Evolutionary conservation across 2,888 invertebrate species (phyloP).

Genomic region (Junonia oenone): DNA sequence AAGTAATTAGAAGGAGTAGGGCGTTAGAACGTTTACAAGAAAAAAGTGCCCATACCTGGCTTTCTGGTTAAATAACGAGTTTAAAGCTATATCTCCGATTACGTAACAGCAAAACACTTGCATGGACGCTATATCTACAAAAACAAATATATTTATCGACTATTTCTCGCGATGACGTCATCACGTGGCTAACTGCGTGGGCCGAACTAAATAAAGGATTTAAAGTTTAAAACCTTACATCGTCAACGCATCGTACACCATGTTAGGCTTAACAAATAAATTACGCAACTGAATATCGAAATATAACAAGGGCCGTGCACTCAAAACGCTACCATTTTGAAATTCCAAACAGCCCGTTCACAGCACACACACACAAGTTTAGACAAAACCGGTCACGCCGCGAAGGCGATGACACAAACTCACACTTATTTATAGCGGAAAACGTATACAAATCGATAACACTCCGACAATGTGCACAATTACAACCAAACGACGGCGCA

Average conservation of each 20-base stretch:
- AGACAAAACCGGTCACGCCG: conserved; percentile 61
- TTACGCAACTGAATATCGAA: conserved; percentile 54
- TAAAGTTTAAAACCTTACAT: conserved; percentile 29
- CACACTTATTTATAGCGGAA: conserved; percentile 71
- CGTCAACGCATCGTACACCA: conserved; percentile 32
- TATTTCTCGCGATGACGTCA: conserved; percentile 42
- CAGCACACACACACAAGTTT: conserved; percentile 60
- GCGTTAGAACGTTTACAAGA: background rate
- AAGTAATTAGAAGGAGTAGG: background rate
- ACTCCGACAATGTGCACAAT: conserved; percentile 46
- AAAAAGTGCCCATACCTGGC: background rate
- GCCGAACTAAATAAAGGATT: conserved; percentile 32
- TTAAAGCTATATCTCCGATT: background rate
- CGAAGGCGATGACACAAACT: conserved; percentile 65
- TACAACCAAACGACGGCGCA: conserved; percentile 37
- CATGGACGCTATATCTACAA: conserved; percentile 6
- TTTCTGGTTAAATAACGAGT: background rate
- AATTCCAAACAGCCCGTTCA: conserved; percentile 39
- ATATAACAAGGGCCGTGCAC: conserved; percentile 36
- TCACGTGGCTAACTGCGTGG: conserved; percentile 32
- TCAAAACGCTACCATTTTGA: conserved; percentile 30
- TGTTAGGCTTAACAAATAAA: conserved; percentile 38
- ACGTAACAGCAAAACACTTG: conserved; percentile 12
- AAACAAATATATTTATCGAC: conserved; percentile 25
- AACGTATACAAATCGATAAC: conserved; percentile 75